Base-by-base conservation (phyloP, 1,140 invertebrate species). In the Pachypeltis micranthus region DNA sequence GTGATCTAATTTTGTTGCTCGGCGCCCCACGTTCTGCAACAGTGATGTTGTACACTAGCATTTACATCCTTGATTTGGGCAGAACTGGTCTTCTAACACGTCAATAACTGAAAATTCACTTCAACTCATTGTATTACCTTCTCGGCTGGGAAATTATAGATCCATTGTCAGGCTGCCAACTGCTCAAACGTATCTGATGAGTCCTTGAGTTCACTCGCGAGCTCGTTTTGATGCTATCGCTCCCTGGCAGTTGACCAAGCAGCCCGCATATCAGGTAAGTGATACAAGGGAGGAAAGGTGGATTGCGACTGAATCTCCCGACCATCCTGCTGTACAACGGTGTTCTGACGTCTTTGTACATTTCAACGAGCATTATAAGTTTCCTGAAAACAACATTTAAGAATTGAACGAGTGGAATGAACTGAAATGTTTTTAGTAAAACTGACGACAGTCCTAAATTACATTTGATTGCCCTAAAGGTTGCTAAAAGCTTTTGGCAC, bases 231-330 rank as follows among this genome's bases (percentile, higher is more conserved):
- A n/a, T n/a, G n/a, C n/a, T n/a, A n/a, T n/a, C n/a, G n/a, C n/a
- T n/a, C n/a, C n/a, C n/a, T n/a, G 58, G 59, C 21, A 14, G 59
- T 12, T 21, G 31, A 23, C 62, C 62, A 28, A 63, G 62, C 14
- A 63, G 28, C 23, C 31, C 24, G 1, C 26, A 28, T 16, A 63
- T 14, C 1, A 59, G 16, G 39, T 47, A 63, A 1, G n/a, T 28
- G 2, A 44, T 25, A 0, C 54, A 59, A n/a, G 56, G 55, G 1
- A 63, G 2, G 34, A 44, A 63, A 44, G 62, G 62, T 1, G 34
- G 27, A 3, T 54, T 56, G 12, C 28, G 19, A 1, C 19, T 44
- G 16, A 28, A n/a, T 24, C 10, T 25, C 1, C 25, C 16, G 28
- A 63, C 21, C 34, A 58, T 39, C 10, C 1, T n/a, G 16, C 23